Evolutionary conservation across 2,113 vertebrate species (phyloP), one percentile per base, ranked within the genome.

Genomic region (Odontophorus gujanensis): DNA sequence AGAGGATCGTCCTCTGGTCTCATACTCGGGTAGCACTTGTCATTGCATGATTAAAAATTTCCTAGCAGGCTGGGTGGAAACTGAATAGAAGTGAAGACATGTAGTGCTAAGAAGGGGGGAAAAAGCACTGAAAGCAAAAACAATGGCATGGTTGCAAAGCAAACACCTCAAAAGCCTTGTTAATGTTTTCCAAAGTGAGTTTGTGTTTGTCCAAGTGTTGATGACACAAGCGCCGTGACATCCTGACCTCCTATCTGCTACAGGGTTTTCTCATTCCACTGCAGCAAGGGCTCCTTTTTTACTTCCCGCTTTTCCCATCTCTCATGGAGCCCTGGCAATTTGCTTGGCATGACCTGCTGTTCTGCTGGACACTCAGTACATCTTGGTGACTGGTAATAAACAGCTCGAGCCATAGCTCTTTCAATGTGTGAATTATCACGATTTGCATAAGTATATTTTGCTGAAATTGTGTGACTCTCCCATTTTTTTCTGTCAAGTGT

Each of bases 1-100:
- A 65, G 34, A 93, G 9, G 36, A 73, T 5, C 38, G 0, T 0
- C 30, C 30, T 82, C 40, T 72, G 26, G 12, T 48, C 3, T 1
- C 1, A 48, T 82, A 65, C 18, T 73, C 43, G 3, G 32, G 13
- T 32, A 59, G 17, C 30, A 40, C 10, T 24, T 16, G 13, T 34
- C 14, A 32, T 67, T 51, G 65, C 30, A 5, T 38, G 34, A 6
- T 38, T 65, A 55, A 6, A 79, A 59, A 58, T 77, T 26, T 93
- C 42, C 7, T 51, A 24, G 8, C 48, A 69, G 80, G 16, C 9
- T 1, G 75, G n/a, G 90, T 17, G 13, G 40, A 92, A 86, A 17
- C 15, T 59, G 36, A 63, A 32, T 36, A 16, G 19, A 11, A 42
- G 38, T 38, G n/a, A 77, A 76, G 26, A 73, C 7, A 48, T 13